These are phyloP conservation scores for Hirtodrosophila confusa DNA, from an alignment of 2,888 invertebrate species.

Conservation along the genomic window DNA sequence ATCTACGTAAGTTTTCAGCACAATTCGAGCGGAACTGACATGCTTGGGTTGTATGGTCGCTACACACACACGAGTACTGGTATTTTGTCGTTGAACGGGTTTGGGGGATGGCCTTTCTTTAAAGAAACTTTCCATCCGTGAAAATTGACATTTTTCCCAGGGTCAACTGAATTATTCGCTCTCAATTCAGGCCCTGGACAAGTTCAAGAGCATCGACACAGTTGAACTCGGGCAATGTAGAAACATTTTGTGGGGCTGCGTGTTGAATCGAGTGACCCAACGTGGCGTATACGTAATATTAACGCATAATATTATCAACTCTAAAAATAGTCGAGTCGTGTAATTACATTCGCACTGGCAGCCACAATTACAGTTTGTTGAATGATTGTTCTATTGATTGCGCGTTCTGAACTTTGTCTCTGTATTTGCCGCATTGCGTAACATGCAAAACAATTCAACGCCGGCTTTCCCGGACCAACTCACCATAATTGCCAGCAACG, in stretches of 20 bases:
- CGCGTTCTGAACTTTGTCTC: slow-evolving; percentile 15
- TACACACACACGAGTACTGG: neutral
- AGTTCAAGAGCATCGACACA: slow-evolving; percentile 55
- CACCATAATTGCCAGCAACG: slow-evolving; percentile 83
- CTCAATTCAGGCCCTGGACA: slow-evolving; percentile 29
- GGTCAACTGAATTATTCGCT: slow-evolving; percentile 8
- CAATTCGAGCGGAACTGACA: slow-evolving; percentile 67
- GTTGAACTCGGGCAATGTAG: slow-evolving; percentile 18
- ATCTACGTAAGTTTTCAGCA: slow-evolving; percentile 25
- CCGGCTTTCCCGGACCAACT: slow-evolving; percentile 57
- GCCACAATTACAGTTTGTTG: slow-evolving; percentile 20
- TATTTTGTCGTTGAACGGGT: slow-evolving; percentile 35
- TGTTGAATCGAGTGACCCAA: no score
- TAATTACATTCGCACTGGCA: slow-evolving; percentile 28
- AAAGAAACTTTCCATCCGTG: slow-evolving; percentile 35
- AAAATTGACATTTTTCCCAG: slow-evolving; percentile 50
- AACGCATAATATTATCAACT: slow-evolving; percentile 23
- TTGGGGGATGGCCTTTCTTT: slow-evolving; percentile 33
- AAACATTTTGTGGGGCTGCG: neutral
- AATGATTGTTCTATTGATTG: slow-evolving; percentile 37
- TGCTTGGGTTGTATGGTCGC: slow-evolving; percentile 58
- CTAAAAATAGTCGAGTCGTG: slow-evolving; percentile 46
- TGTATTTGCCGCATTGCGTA: slow-evolving; percentile 54
- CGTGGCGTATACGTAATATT: slow-evolving; percentile 61
- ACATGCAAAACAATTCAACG: slow-evolving; percentile 52